Conservation (phyloP, 2,888 invertebrate genomes). For the Eretmocerus hayati region DNA sequence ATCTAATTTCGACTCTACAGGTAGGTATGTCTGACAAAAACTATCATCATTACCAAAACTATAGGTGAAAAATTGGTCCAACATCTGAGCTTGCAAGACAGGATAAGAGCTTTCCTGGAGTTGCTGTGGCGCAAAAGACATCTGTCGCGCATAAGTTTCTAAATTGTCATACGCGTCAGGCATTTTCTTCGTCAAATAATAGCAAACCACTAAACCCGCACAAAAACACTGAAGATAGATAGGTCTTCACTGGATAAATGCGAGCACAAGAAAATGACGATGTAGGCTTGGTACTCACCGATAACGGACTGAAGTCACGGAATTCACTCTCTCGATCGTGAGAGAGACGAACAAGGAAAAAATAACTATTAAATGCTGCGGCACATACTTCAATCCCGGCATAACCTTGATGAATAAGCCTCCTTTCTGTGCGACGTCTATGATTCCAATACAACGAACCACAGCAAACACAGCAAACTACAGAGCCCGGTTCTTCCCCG, state of each 20-base stretch:
- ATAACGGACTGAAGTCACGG: constrained; percentile 9
- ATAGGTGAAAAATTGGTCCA: constrained; percentile 17
- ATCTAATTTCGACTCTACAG: neutral
- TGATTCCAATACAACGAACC: no score
- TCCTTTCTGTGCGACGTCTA: no score
- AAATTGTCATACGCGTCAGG: constrained; percentile 29
- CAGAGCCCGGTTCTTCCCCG: no score
- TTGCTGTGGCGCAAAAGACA: no score
- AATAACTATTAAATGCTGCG: no score
- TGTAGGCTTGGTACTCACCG: constrained; percentile 3
- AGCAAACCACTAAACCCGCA: no score
- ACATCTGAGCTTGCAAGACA: neutral
- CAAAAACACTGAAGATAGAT: neutral
- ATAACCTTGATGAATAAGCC: no score
- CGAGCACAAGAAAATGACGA: neutral
- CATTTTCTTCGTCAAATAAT: constrained; percentile 24
- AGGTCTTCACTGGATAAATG: neutral
- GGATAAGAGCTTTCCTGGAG: neutral
- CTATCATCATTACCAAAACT: constrained; percentile 26
- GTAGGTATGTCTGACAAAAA: neutral
- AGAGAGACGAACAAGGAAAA: no score
- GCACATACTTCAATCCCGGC: no score
- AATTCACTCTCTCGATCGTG: no score
- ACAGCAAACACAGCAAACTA: no score
- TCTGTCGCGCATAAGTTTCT: constrained; percentile 9